Evolutionary conservation across 2,113 vertebrate genomes (phyloP), one percentile per base, ranked within the genome.

Genomic region (Nothobranchius kuhntae): DNA sequence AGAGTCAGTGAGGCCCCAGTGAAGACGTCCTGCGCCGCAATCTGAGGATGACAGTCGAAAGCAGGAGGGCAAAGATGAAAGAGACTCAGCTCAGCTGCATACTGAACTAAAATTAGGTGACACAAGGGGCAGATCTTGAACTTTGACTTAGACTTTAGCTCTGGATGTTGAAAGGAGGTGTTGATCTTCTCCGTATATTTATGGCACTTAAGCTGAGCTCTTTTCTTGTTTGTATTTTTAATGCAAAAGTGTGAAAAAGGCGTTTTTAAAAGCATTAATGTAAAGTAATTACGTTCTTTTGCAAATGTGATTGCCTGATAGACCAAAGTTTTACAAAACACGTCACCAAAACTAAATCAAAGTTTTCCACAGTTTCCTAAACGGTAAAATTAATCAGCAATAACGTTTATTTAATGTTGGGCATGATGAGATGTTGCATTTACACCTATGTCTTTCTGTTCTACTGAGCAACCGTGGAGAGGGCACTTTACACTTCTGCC

Each of bases 71-170:
- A 4, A 40, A 69, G 61, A 75, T 46, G 36, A 50, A 59, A 70
- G 47, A 52, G 63, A 78, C 69, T 78, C 73, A 38, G 59, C 77
- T 78, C 53, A 69, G 15, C 85, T 76, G 62, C 80, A 81, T 48
- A 68, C 78, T 86, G 57, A 81, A 67, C 74, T 90, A 86, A 87
- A 87, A 30, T 74, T 88, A 82, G 83, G 51, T 53, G 24, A 68
- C 60, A 65, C 21, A 42, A 51, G 38, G 64, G 81, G 59, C 82
- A 78, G 56, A 60, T 81, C 64, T 72, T 81, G 56, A 88, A 80
- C 83, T 86, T 87, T 87, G 78, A 84, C 82, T 82, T 87, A 77
- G 80, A 80, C 80, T 75, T 85, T 81, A 81, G 71, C 58, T 72
- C 78, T 71, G 68, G 45, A 82, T 82, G 78, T 88, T 78, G 71